These are phyloP conservation scores for Corydoras sp. DNA, from an alignment of 2,113 vertebrate genomes.

Conservation along the genomic window DNA sequence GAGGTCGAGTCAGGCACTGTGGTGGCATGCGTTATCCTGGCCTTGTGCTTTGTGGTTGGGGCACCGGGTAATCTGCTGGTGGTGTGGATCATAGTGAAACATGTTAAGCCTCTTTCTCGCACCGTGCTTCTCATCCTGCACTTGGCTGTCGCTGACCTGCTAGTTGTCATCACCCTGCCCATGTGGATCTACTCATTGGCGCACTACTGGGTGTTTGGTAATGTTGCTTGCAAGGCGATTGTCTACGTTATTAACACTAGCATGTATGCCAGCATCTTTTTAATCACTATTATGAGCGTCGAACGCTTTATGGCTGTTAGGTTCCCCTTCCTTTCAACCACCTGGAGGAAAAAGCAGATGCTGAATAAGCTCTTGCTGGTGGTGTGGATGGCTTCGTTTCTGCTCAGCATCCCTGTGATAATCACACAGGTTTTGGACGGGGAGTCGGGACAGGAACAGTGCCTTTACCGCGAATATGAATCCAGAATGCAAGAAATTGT, in stretches of 20 bases:
- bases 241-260: slow-evolving; percentile 61
- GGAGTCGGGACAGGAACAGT: slow-evolving; percentile 44
- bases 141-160: slow-evolving; percentile 63
- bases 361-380: slow-evolving; percentile 55
- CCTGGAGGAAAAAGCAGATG: slow-evolving; percentile 59
- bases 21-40: slow-evolving; percentile 59
- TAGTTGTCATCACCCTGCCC: slow-evolving; percentile 70
- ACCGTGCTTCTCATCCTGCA: slow-evolving; percentile 67
- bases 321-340: slow-evolving; percentile 56
- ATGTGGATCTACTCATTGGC: slow-evolving; percentile 71
- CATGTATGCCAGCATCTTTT: slow-evolving; percentile 71
- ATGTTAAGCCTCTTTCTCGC: slow-evolving; percentile 64
- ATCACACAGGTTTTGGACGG: slow-evolving; percentile 49
- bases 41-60: slow-evolving; percentile 63
- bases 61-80: slow-evolving; percentile 67
- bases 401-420: slow-evolving; percentile 65
- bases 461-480: slow-evolving; percentile 51
- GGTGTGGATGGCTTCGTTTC: slow-evolving; percentile 57
- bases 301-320: slow-evolving; percentile 66
- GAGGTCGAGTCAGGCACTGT: slow-evolving; percentile 47
- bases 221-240: slow-evolving; percentile 59
- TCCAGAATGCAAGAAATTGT: slow-evolving; percentile 54
- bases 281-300: slow-evolving; percentile 69
- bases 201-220: slow-evolving; percentile 64
- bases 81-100: slow-evolving; percentile 66